Percentiles rank a stretch among this genome's conserved stretches.
Conservation (phyloP, 2,888 invertebrate species). For the Panopea generosa region DNA sequence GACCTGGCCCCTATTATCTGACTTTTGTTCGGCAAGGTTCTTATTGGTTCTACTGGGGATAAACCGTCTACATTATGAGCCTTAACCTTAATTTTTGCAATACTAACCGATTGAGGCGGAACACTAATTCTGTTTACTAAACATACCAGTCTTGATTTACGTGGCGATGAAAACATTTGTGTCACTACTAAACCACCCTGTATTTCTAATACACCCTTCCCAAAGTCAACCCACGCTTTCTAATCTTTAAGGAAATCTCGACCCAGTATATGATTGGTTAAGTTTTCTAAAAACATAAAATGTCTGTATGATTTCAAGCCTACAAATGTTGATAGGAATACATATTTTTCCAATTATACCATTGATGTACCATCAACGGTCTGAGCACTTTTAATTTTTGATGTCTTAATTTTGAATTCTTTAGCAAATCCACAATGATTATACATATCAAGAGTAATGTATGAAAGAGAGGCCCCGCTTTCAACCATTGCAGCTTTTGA, state of each 20-base stretch:
- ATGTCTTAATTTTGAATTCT: too few relatives aligned
- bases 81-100: constrained; percentile 30
- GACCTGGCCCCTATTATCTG: too few relatives aligned
- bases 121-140: constrained; percentile 31
- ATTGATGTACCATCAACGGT: too few relatives aligned
- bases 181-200: constrained; percentile 22
- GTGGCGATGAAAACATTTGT: constrained; percentile 29
- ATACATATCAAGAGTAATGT: constrained; percentile 18
- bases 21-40: too few relatives aligned
- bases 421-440: too few relatives aligned
- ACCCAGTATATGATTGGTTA: constrained; percentile 33
- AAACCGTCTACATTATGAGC: too few relatives aligned
- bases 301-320: constrained; percentile 30
- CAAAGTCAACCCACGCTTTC: constrained; percentile 36
- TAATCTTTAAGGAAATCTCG: constrained; percentile 52
- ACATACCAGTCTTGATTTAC: constrained; percentile 22
- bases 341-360: too few relatives aligned
- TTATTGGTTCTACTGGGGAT: too few relatives aligned
- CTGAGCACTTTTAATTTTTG: too few relatives aligned
- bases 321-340: too few relatives aligned
- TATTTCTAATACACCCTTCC: constrained; percentile 25
- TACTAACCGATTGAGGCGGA: constrained; percentile 15
- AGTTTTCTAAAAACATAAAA: constrained; percentile 33
- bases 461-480: constrained; percentile 31
- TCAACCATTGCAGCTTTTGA: too few relatives aligned